These are phyloP conservation scores for Bos taurus DNA, from an alignment of 2,113 vertebrate genomes.

Conservation along the genomic window DNA sequence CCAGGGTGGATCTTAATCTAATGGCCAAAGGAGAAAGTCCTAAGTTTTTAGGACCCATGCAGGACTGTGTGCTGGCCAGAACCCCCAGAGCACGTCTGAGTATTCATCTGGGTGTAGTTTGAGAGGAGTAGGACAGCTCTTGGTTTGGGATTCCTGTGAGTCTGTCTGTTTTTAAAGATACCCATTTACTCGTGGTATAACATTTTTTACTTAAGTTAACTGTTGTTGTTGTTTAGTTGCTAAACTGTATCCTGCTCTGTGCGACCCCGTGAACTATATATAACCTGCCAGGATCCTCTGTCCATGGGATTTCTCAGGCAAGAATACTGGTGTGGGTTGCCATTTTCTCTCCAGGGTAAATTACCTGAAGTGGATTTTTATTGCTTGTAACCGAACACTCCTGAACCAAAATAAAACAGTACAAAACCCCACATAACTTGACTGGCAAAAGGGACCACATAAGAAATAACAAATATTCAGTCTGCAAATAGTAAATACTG, in stretches of 20 bases:
- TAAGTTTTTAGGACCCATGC: background rate
- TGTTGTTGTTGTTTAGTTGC: background rate
- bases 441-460: background rate
- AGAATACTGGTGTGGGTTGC: background rate
- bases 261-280: background rate
- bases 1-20: background rate
- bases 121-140: background rate
- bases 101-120: background rate
- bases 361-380: background rate
- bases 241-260: background rate
- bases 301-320: background rate
- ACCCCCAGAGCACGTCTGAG: background rate
- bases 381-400: background rate
- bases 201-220: background rate
- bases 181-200: background rate
- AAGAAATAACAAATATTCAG: background rate
- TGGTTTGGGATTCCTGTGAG: background rate
- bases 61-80: background rate
- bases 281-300: background rate
- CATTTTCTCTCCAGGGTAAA: background rate
- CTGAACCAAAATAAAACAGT: background rate
- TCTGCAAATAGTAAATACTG: background rate
- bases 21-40: background rate
- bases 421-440: background rate
- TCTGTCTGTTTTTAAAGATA: background rate